These are phyloP conservation scores for Microcaecilia unicolor DNA, from an alignment of 2,797 vertebrate genomes.

Conservation along the genomic window DNA sequence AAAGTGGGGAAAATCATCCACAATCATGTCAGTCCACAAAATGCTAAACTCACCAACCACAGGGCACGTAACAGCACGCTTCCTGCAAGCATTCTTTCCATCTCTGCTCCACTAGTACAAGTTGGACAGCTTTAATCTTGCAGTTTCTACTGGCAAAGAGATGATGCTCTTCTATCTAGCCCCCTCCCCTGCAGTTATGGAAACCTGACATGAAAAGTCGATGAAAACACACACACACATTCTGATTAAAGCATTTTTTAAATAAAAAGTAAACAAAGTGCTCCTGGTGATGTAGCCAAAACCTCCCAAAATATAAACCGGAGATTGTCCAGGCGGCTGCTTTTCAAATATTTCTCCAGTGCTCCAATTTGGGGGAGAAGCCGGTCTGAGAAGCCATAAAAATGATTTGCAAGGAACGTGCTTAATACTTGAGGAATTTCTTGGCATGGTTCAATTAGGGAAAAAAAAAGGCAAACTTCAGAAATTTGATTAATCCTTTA, in stretches of 20 bases:
- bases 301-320: slow-evolving; percentile 22
- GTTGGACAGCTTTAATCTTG: too few relatives aligned
- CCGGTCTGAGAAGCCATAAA: slow-evolving; percentile 49
- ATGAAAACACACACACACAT: slow-evolving; percentile 49
- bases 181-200: slow-evolving; percentile 51
- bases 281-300: slow-evolving; percentile 28
- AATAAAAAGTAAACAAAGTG: slow-evolving; percentile 33
- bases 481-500: slow-evolving; percentile 52
- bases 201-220: slow-evolving; percentile 55
- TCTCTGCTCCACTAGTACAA: too few relatives aligned
- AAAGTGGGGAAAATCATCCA: too few relatives aligned
- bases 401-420: slow-evolving; percentile 46
- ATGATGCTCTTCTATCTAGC: too few relatives aligned
- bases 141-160: too few relatives aligned
- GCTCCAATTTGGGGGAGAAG: background rate
- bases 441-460: slow-evolving; percentile 49
- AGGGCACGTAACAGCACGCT: too few relatives aligned
- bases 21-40: too few relatives aligned
- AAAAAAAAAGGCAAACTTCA: slow-evolving; percentile 29
- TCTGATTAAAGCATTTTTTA: slow-evolving; percentile 51
- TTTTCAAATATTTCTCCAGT: too few relatives aligned
- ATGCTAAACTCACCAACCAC: too few relatives aligned
- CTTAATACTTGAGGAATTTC: slow-evolving; percentile 53
- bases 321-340: slow-evolving; percentile 18
- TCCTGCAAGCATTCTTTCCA: too few relatives aligned